Evolutionary conservation across 2,113 vertebrate genomes (phyloP).

Genomic region (Callipepla squamata): DNA sequence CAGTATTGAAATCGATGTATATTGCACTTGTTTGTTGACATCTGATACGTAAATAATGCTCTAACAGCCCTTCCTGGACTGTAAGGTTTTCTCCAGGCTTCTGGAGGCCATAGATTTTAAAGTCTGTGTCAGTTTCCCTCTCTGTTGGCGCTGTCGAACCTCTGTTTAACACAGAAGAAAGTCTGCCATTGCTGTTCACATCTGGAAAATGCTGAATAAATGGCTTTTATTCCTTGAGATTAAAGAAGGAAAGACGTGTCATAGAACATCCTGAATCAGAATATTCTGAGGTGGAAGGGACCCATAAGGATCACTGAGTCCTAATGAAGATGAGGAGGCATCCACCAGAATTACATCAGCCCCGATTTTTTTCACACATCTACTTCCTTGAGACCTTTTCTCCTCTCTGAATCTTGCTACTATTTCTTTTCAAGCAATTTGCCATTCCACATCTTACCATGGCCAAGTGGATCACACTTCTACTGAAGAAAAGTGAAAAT

Average conservation of each 20-base stretch:
- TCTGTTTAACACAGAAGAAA: background rate
- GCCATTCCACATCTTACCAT: background rate
- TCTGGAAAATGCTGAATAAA: background rate
- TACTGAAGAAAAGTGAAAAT: background rate
- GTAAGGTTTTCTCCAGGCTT: background rate
- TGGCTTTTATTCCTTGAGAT: background rate
- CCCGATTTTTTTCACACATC: constrained; percentile 30
- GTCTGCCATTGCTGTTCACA: background rate
- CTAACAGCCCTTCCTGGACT: background rate
- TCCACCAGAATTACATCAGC: constrained; percentile 64
- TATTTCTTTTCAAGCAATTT: background rate
- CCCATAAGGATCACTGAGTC: background rate
- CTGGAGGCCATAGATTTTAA: background rate
- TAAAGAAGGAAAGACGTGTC: background rate
- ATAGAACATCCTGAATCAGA: background rate
- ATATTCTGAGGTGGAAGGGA: background rate
- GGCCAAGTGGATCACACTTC: background rate
- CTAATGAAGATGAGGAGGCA: background rate
- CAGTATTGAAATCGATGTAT: background rate
- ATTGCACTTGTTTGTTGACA: background rate
- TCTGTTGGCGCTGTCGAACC: background rate
- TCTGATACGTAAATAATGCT: background rate
- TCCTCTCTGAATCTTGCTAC: background rate
- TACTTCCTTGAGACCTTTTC: background rate
- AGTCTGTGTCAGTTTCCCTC: background rate